Conservation (phyloP, 2,888 invertebrate genomes). For the Cryptocheilus praepositus region DNA sequence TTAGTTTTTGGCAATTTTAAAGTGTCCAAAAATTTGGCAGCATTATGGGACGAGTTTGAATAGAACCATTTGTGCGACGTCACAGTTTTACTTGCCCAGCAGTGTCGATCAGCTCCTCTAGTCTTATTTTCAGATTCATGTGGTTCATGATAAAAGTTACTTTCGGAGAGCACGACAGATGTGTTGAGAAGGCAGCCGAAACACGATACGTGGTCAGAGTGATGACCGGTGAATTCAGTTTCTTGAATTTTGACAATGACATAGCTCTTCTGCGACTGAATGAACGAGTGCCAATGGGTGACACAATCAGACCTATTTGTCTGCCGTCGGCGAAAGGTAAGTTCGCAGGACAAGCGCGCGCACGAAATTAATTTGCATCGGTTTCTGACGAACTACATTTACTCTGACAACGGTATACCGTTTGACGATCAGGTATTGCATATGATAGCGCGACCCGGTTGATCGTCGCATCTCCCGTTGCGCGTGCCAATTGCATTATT, state of each 20-base stretch:
- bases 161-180: constrained; percentile 91
- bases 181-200: constrained; percentile 84
- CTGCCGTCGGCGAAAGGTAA: constrained; percentile 83
- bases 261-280: constrained; percentile 89
- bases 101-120: constrained; percentile 53
- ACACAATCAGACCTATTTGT: constrained; percentile 88
- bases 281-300: constrained; percentile 86
- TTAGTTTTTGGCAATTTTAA: too few relatives aligned
- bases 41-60: too few relatives aligned
- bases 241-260: constrained; percentile 91
- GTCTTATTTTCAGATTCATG: constrained; percentile 83
- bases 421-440: constrained; percentile 28
- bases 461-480: constrained; percentile 30
- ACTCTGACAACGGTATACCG: constrained; percentile 4
- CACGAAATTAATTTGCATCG: neutral
- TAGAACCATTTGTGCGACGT: too few relatives aligned
- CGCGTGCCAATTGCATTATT: constrained; percentile 44
- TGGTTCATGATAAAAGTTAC: constrained; percentile 95
- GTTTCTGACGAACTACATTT: neutral
- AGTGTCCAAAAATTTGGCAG: too few relatives aligned
- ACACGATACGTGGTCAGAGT: constrained; percentile 84
- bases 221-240: constrained; percentile 87
- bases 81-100: constrained; percentile 4
- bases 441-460: constrained; percentile 39
- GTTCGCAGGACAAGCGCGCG: constrained; percentile 32